phyloP scores from a whole-genome alignment of 37 sponge, comb jelly and placozoan species.

The Agelas oroides region DNA sequence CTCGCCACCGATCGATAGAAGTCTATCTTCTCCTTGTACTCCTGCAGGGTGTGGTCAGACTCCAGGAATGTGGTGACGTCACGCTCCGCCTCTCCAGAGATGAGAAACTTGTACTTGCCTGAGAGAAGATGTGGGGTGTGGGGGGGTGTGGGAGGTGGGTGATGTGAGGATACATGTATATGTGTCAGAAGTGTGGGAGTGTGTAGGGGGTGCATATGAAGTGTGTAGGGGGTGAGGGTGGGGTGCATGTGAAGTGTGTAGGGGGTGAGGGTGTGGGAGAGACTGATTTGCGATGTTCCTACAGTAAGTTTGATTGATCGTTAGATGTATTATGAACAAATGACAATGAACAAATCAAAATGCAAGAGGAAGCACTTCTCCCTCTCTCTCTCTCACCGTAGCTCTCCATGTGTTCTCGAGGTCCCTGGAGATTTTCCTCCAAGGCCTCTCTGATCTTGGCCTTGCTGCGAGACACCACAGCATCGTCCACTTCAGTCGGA shows the following conservation, averaged over 20 bases:
- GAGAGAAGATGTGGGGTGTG: background rate
- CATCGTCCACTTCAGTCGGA: conserved; percentile 32
- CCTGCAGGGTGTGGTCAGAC: conserved; percentile 66
- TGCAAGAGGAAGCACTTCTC: too few relatives aligned
- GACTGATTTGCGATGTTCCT: too few relatives aligned
- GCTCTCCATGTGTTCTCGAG: conserved; percentile 41
- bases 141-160: background rate
- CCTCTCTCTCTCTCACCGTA: conserved; percentile 44
- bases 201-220: too few relatives aligned
- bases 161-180: background rate
- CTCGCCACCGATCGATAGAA: conserved; percentile 14
- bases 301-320: too few relatives aligned
- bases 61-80: conserved; percentile 70
- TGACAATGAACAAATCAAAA: too few relatives aligned
- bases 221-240: too few relatives aligned
- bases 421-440: conserved; percentile 46
- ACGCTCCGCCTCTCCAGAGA: conserved; percentile 80
- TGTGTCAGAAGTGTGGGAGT: too few relatives aligned
- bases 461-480: conserved; percentile 21
- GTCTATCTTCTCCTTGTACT: conserved; percentile 76
- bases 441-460: conserved; percentile 35
- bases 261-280: too few relatives aligned
- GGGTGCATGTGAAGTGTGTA: too few relatives aligned
- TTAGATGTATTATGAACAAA: too few relatives aligned
- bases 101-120: conserved; percentile 65